Evolutionary conservation across 2,113 vertebrate species (phyloP).

Genomic region (Odocoileus hemionus): DNA sequence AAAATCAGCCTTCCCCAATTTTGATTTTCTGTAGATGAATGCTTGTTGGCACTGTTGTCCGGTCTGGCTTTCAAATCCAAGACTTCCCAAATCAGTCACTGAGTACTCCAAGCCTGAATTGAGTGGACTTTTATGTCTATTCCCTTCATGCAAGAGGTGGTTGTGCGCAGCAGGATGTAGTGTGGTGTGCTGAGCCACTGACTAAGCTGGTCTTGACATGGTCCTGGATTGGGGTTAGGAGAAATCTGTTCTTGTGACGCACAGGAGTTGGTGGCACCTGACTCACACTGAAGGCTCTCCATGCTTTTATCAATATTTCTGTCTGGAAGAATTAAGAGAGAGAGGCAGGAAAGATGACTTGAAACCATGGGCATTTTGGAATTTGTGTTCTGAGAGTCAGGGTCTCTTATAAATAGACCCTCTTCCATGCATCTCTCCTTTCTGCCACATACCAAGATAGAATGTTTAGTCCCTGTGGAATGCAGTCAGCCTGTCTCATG

Average conservation of each 20-base stretch:
- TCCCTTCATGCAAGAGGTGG: neutral
- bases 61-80: neutral
- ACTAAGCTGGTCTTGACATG: neutral
- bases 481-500: neutral
- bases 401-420: neutral
- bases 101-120: neutral
- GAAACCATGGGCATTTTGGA: neutral
- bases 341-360: neutral
- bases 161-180: neutral
- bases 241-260: neutral
- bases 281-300: neutral
- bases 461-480: neutral
- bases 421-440: neutral
- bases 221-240: neutral
- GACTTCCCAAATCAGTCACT: neutral
- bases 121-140: neutral
- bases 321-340: neutral
- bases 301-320: neutral
- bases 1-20: neutral
- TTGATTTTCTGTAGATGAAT: neutral
- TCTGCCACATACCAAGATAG: neutral
- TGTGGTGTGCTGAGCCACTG: neutral
- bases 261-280: neutral
- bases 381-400: neutral
- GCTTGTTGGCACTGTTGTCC: neutral